Base-by-base conservation (phyloP, 2,797 vertebrate species). In the Bovichtus diacanthus region DNA sequence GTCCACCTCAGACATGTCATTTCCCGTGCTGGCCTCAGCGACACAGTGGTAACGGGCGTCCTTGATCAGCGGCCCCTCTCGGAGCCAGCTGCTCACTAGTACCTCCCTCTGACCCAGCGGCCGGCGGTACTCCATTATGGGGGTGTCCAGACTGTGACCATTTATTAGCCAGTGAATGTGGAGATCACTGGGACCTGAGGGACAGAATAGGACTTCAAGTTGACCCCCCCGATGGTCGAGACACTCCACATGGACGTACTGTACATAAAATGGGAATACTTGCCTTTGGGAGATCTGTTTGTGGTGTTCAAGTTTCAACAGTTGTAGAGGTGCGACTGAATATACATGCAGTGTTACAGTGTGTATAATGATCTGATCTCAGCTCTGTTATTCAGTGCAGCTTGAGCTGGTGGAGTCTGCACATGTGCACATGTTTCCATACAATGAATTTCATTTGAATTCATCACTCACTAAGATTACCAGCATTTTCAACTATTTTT, bases 81-180 rank as follows among this genome's bases (percentile, higher is more conserved):
- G 93, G 73, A 99, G 88, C 97, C 97, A 98, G 91, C 97, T 99
- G 93, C 97, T 95, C 78, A 95, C 91, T 2, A 97, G 95, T 11
- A 94, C 82, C 72, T 87, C 92, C 61, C 90, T 95, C 12, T 92
- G 91, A 18, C 88, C 87, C 81, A 98, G 83, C 0, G 31, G 1
- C 93, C 6, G 92, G 38, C 94, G 95, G 80, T 96, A 91, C 81
- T 95, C 94, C 2, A 70, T 95, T 68, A 95, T 70, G 31, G 93
- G 94, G 1, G 71, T 86, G 67, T 96, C 92, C 85, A 97, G 92
- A 49, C 56, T 90, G n/a, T 85, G 95, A 16, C 96, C 94, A 0
- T 98, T 97, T 86, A 96, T 94, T 70, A 95, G 93, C 98, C 98
- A 99, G 88, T 96, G 86, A 87, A 99, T 94, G 63, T 60, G 93